These are phyloP conservation scores for Helogale parvula DNA, from an alignment of 2,113 vertebrate genomes.

Conservation along the genomic window DNA sequence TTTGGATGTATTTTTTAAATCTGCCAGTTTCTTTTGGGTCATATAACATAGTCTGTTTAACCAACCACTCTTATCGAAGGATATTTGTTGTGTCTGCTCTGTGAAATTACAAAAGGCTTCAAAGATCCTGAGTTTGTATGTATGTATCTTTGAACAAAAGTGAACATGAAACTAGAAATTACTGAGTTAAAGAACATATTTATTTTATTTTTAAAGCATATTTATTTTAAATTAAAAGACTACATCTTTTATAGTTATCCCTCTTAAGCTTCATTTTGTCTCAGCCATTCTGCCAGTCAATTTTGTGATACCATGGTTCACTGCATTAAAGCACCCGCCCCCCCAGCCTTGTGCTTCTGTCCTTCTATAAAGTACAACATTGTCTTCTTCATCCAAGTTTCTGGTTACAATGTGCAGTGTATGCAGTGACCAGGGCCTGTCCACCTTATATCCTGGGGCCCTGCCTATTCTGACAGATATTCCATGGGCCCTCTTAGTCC, in stretches of 20 bases:
- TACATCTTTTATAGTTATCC: neutral
- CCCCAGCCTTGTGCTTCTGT: neutral
- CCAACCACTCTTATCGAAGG: neutral
- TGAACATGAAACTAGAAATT: neutral
- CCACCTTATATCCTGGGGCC: neutral
- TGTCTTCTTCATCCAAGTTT: neutral
- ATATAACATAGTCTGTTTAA: neutral
- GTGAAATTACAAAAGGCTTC: neutral
- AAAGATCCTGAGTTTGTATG: neutral
- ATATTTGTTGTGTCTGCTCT: neutral
- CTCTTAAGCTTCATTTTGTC: neutral
- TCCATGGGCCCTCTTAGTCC: neutral
- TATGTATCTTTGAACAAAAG: neutral
- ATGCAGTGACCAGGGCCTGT: neutral
- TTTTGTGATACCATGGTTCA: neutral
- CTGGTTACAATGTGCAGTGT: neutral
- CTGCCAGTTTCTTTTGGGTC: neutral
- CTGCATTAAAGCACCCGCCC: rapidly evolving
- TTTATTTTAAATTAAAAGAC: neutral
- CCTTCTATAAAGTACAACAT: neutral
- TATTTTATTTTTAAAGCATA: neutral
- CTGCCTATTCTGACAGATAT: neutral
- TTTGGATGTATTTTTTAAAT: neutral
- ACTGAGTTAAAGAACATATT: neutral
- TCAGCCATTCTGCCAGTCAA: neutral